These are phyloP conservation scores for Clostera curtula DNA, from an alignment of 2,888 invertebrate species.

Conservation along the genomic window DNA sequence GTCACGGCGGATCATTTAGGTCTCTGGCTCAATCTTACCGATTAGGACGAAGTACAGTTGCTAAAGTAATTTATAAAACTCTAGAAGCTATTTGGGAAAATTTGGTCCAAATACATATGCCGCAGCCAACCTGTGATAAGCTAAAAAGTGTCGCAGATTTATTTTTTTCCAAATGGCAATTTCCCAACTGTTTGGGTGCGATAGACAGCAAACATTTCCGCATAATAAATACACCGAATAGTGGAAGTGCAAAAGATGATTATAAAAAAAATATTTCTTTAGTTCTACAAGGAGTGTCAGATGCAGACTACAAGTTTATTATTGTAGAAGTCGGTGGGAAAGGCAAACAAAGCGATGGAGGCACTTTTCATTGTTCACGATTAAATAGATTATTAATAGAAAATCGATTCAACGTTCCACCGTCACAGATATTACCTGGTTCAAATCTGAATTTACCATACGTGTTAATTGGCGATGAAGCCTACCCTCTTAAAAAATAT, in stretches of 20 bases:
- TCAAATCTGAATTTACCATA: slow-evolving; percentile 7
- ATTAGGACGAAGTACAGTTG: slow-evolving; percentile 7
- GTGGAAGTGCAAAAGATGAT: slow-evolving; percentile 1
- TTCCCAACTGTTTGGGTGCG: slow-evolving; percentile 1
- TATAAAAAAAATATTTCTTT: slow-evolving; percentile 5
- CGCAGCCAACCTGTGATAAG: slow-evolving; percentile 2
- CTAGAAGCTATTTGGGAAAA: slow-evolving; percentile 5
- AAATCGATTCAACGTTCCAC: slow-evolving; percentile 9
- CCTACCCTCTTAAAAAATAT: slow-evolving; percentile 9
- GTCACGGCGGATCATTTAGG: not conserved
- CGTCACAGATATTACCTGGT: slow-evolving; percentile 7
- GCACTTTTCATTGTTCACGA: slow-evolving; percentile 8
- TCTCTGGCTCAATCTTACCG: slow-evolving; percentile 4
- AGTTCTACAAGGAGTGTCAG: slow-evolving; percentile 6
- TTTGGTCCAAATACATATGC: slow-evolving; percentile 1
- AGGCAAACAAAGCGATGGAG: slow-evolving; percentile 7
- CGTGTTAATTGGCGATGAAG: slow-evolving; percentile 7
- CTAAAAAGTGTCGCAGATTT: slow-evolving; percentile 3
- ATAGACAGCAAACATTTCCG: slow-evolving; percentile 5
- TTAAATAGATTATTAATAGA: slow-evolving; percentile 5
- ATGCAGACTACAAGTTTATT: slow-evolving; percentile 11
- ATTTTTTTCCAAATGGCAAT: slow-evolving; percentile 7
- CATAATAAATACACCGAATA: not conserved
- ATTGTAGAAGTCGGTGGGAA: slow-evolving; percentile 8
- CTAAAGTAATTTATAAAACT: slow-evolving; percentile 8